phyloP scores from a whole-genome alignment of 30 jellyfish, hydroid and myxozoan genomes.

The Mastigias papua region DNA sequence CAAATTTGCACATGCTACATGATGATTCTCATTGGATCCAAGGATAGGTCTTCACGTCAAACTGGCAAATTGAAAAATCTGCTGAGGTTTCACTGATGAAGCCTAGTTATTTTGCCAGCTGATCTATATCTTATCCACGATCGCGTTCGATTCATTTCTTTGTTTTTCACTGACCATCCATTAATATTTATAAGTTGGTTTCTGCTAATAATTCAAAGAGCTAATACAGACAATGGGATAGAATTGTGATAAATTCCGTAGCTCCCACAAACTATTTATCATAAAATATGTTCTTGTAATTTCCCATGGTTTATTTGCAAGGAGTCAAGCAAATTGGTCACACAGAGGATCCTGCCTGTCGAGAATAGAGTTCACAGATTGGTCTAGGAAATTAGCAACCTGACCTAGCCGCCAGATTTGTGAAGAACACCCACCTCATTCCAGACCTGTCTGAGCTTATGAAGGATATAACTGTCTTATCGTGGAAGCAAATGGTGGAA shows the following conservation, averaged over 20 bases:
- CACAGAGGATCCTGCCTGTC: too few species aligned
- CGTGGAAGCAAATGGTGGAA: constrained; percentile 16
- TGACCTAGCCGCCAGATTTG: background rate
- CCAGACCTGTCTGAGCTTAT: constrained; percentile 12
- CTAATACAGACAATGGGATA: constrained; percentile 33
- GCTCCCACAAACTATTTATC: constrained; percentile 61
- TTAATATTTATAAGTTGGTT: constrained; percentile 63
- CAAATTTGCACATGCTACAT: too few species aligned
- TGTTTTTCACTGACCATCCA: constrained; percentile 41
- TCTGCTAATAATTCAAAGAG: constrained; percentile 42
- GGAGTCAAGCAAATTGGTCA: background rate
- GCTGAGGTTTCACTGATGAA: constrained; percentile 32
- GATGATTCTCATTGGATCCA: background rate
- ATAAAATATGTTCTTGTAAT: constrained; percentile 22
- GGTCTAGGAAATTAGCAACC: background rate
- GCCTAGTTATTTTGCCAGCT: constrained; percentile 28
- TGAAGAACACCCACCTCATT: background rate
- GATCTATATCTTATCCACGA: constrained; percentile 12
- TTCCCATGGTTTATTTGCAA: constrained; percentile 6
- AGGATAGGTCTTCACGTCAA: background rate
- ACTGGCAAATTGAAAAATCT: background rate
- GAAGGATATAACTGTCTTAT: constrained; percentile 10
- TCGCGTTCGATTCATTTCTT: constrained; percentile 15
- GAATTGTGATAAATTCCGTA: constrained; percentile 25
- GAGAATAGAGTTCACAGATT: background rate